phyloP scores from a whole-genome alignment of 2,113 vertebrate species.

The Shinisaurus crocodilurus region DNA sequence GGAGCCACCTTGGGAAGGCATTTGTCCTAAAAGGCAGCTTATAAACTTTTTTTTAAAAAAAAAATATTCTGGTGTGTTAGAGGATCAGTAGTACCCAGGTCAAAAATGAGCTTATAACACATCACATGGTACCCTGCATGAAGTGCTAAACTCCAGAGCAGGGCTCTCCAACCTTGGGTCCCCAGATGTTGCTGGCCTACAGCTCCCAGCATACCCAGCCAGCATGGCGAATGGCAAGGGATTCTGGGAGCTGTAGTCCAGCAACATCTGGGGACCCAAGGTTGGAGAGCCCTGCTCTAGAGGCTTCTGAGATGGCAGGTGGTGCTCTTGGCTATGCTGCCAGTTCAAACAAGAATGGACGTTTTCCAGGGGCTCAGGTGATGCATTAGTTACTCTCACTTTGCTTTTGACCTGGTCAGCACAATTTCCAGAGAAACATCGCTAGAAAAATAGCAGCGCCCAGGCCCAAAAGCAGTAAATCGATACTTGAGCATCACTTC shows the following conservation, averaged over 20 bases:
- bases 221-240: too few species aligned
- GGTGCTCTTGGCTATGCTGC: not conserved
- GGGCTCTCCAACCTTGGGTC: too few species aligned
- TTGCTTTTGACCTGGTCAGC: not conserved
- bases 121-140: not conserved
- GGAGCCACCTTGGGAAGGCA: not conserved
- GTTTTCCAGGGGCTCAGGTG: not conserved
- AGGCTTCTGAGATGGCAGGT: not conserved
- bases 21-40: not conserved
- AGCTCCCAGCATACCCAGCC: too few species aligned
- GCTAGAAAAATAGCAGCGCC: not conserved
- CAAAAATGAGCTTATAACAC: too few species aligned
- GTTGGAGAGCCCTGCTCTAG: too few species aligned
- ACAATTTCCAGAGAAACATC: not conserved
- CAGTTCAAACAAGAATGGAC: not conserved
- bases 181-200: too few species aligned
- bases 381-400: not conserved
- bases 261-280: too few species aligned
- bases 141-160: not conserved
- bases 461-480: not conserved
- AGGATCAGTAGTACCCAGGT: too few species aligned
- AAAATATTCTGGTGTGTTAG: not conserved
- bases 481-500: not conserved
- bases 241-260: too few species aligned
- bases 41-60: not conserved